Evolutionary conservation across 2,797 vertebrate genomes (phyloP).

Genomic region (Tragelaphus eurycerus): DNA sequence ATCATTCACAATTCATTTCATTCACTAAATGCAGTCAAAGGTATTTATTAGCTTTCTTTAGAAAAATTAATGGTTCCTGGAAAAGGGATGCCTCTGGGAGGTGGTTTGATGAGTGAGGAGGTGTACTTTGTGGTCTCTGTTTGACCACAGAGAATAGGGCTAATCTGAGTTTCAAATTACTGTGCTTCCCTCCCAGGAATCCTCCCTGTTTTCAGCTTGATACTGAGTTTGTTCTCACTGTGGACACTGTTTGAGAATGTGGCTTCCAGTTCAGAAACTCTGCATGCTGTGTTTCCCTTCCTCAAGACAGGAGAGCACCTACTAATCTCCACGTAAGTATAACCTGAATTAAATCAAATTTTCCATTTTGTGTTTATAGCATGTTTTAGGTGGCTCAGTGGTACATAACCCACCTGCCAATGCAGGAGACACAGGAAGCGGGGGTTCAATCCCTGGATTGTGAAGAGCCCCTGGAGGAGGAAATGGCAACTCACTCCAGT

Average conservation of each 20-base stretch:
- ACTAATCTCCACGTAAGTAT: not conserved
- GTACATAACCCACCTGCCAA: not conserved
- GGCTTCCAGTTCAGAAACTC: not conserved
- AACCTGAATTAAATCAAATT: not conserved
- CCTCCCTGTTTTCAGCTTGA: constrained; percentile 4
- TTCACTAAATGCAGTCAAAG: not conserved
- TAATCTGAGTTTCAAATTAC: constrained; percentile 62
- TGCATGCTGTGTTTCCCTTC: not conserved
- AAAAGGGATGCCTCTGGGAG: not conserved
- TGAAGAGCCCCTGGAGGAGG: not conserved
- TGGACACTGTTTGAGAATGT: not conserved
- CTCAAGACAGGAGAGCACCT: not conserved
- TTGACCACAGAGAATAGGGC: constrained; percentile 43
- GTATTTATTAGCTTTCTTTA: constrained; percentile 21
- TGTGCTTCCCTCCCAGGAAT: not conserved
- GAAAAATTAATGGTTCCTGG: constrained; percentile 30
- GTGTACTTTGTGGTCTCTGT: constrained; percentile 30
- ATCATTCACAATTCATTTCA: not conserved
- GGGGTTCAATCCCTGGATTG: not conserved
- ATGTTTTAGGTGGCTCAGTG: not conserved
- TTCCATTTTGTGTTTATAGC: not conserved
- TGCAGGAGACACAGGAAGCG: not conserved
- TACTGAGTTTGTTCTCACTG: not conserved
- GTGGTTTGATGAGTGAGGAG: not conserved
- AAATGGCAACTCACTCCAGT: not conserved